A percentile compares a stretch with the other conserved stretches of the same genome.
These are phyloP conservation scores for Tetanocera ferruginea DNA, from an alignment of 2,888 invertebrate species.

Conservation along the genomic window DNA sequence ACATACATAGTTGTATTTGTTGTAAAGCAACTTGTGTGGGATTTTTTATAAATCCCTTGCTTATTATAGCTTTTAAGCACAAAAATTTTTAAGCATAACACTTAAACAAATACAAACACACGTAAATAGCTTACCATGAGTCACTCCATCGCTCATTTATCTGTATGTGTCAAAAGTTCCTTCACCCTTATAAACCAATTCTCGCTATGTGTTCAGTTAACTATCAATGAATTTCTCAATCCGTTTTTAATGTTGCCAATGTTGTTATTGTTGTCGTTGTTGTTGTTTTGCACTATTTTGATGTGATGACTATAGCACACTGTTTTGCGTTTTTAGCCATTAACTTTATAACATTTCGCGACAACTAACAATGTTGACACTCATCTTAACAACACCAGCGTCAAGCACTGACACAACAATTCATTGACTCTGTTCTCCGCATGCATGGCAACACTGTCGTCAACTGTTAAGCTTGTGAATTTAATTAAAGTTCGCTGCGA, in stretches of 20 bases:
- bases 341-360: background rate
- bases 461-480: slow-evolving; percentile 31
- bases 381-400: background rate
- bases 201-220: too few relatives aligned
- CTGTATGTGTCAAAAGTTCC: too few relatives aligned
- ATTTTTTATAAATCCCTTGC: too few relatives aligned
- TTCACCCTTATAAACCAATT: too few relatives aligned
- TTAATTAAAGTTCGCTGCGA: slow-evolving; percentile 27
- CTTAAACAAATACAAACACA: too few relatives aligned
- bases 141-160: too few relatives aligned
- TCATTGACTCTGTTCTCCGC: background rate
- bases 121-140: too few relatives aligned
- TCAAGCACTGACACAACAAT: background rate
- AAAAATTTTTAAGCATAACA: too few relatives aligned
- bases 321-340: background rate
- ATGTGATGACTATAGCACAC: slow-evolving; percentile 10
- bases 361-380: slow-evolving; percentile 27
- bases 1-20: too few relatives aligned
- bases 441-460: background rate
- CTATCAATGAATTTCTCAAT: slow-evolving; percentile 22
- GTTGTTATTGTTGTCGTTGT: background rate
- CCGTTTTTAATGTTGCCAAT: slow-evolving; percentile 41
- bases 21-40: too few relatives aligned
- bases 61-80: too few relatives aligned
- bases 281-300: slow-evolving; percentile 2